Base-by-base conservation (phyloP, 2,113 vertebrate species). In the Hippocampus barbouri region DNA sequence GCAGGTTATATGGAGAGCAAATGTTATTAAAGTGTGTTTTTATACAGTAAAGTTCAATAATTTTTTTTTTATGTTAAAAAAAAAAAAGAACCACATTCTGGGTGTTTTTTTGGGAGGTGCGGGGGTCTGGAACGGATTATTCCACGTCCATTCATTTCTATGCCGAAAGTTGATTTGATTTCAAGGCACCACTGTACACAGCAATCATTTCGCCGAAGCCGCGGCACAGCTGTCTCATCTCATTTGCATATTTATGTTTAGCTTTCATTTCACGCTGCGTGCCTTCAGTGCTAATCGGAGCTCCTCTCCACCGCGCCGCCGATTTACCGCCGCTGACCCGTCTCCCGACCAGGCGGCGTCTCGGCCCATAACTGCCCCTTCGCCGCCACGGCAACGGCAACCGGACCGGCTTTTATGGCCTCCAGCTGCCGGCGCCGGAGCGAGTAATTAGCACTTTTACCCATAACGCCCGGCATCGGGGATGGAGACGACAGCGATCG, bases 181-280 rank as follows among this genome's bases (percentile, higher is more conserved):
- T 56, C 8, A 56, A 56, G 53, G 21, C 53, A 23, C 7, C 8
- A n/a, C 51, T 53, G 20, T 53, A 53, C 51, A n/a, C 9, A 2
- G 7, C 59, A 7, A 60, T 34, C 15, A 30, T 34, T 27, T 18
- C 59, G 5, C 57, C 25, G 25, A 30, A 30, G 54, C 21, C 12
- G n/a, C 54, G 5, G 21, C 20, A 4, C 54, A 25, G 57, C 21
- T 45, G 12, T 15, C 12, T 66, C 43, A 16, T 16, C 11, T 2
- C 14, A 66, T 66, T 66, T 27, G 41, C 64, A 66, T 66, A 66
- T 66, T 66, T 27, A 66, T 66, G 64, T 47, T 65, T 66, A 66
- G 64, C 64, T 66, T 66, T 66, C 64, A 66, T 47, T 66, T 66
- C 64, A 66, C 64, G 43, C 41, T 43, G 40, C 23, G 41, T 27